Percentiles rank a stretch among this genome's conserved stretches.
Conservation (phyloP, 2,797 vertebrate species). For the Squalus acanthias region DNA sequence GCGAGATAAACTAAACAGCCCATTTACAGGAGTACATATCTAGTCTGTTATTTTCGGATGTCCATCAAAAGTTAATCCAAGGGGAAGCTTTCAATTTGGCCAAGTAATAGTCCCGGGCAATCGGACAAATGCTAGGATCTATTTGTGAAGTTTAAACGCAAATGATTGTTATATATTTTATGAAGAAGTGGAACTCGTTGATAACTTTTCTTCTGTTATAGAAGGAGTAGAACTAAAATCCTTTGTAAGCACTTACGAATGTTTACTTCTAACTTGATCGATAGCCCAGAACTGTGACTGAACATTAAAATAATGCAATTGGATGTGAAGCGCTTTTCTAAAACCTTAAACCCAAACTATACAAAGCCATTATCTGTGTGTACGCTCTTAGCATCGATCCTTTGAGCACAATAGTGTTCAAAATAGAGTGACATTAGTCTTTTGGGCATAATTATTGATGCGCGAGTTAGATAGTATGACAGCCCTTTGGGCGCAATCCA, state of each 20-base stretch:
- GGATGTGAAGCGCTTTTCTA: neutral
- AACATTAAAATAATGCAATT: neutral
- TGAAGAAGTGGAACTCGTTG: neutral
- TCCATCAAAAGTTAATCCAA: neutral
- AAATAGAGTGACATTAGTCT: neutral
- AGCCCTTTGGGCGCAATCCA: neutral
- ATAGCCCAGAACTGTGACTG: too few species aligned
- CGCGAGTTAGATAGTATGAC: neutral
- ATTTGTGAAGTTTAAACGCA: neutral
- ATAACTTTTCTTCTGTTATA: neutral
- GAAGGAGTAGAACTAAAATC: neutral
- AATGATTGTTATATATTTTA: neutral
- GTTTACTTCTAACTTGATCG: neutral
- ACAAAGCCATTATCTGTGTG: neutral
- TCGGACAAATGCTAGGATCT: neutral
- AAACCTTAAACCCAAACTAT: neutral
- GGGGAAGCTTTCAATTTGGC: constrained; percentile 28
- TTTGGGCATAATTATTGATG: neutral
- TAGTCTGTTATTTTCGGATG: neutral
- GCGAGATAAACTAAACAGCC: constrained; percentile 22
- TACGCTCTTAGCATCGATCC: neutral
- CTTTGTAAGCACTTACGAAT: too few species aligned
- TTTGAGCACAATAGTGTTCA: neutral
- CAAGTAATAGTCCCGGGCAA: neutral
- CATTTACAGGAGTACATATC: neutral